Evolutionary conservation across 2,113 vertebrate genomes (phyloP).

Genomic region (Ascaphus truei): DNA sequence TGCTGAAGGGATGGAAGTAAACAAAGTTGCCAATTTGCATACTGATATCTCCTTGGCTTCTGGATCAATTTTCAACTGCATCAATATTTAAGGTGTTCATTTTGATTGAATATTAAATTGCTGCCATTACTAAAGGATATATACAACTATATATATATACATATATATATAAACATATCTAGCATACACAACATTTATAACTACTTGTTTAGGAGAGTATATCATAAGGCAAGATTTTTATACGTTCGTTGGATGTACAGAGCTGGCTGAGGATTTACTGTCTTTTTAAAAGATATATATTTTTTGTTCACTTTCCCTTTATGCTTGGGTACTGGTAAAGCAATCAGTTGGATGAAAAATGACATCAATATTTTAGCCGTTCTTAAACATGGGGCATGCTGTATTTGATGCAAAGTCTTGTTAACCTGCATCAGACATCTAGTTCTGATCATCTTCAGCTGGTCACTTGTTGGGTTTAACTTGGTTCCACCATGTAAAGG

Average conservation of each 20-base stretch:
- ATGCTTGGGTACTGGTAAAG: too few species aligned
- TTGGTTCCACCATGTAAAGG: too few species aligned
- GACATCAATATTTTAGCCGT: too few species aligned
- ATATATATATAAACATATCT: constrained; percentile 7
- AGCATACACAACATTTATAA: constrained; percentile 25
- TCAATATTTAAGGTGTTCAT: not conserved
- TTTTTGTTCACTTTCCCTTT: too few species aligned
- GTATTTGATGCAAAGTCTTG: too few species aligned
- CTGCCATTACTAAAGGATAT: constrained; percentile 1
- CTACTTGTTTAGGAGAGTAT: constrained; percentile 11
- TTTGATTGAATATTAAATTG: not conserved
- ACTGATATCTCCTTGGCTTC: constrained; percentile 59
- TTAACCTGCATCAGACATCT: too few species aligned
- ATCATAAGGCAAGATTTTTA: constrained; percentile 4
- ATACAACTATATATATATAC: constrained; percentile 12
- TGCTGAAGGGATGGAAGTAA: constrained; percentile 51
- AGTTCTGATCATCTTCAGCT: too few species aligned
- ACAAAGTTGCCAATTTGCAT: constrained; percentile 47
- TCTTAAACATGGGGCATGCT: too few species aligned
- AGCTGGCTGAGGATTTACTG: constrained; percentile 6
- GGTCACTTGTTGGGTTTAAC: too few species aligned
- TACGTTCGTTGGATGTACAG: constrained; percentile 9
- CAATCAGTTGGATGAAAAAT: too few species aligned
- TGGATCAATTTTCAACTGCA: constrained; percentile 45
- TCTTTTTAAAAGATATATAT: not conserved